Evolutionary conservation across 2,888 invertebrate genomes (phyloP).

Genomic region (Tetanocera ferruginea): DNA sequence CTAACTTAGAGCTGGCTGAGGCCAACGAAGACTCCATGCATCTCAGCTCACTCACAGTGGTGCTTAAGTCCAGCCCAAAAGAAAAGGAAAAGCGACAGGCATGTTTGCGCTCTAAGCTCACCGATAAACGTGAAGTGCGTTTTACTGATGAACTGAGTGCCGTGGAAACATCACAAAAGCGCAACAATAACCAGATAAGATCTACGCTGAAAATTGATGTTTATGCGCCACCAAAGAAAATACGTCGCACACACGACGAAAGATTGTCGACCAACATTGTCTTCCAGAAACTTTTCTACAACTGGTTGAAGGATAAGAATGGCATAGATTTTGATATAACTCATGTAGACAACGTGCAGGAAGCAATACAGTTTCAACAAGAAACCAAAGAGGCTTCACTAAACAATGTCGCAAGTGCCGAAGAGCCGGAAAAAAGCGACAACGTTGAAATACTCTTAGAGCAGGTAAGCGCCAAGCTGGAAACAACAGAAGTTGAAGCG

Average conservation of each 20-base stretch:
- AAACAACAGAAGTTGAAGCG: constrained; percentile 41
- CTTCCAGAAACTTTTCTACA: constrained; percentile 63
- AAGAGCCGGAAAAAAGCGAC: constrained; percentile 52
- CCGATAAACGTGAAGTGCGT: constrained; percentile 37
- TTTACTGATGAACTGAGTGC: constrained; percentile 35
- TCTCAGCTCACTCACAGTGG: constrained; percentile 59
- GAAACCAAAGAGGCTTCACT: not conserved
- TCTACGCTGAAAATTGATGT: constrained; percentile 57
- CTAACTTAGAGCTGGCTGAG: constrained; percentile 38
- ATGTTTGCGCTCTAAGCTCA: not conserved
- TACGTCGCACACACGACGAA: constrained; percentile 61
- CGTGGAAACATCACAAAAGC: constrained; percentile 51
- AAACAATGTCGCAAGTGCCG: constrained; percentile 29
- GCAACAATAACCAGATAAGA: constrained; percentile 55
- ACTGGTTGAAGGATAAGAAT: constrained; percentile 62
- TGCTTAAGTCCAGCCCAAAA: constrained; percentile 57
- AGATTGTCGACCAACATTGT: constrained; percentile 54
- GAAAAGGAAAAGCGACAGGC: not conserved
- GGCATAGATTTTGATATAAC: constrained; percentile 61
- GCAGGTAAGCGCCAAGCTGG: constrained; percentile 59
- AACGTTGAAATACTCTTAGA: constrained; percentile 57
- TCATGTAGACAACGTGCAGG: constrained; percentile 47
- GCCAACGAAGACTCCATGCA: constrained; percentile 47
- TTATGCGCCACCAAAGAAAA: constrained; percentile 64
- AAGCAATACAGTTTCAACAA: constrained; percentile 48